Evolutionary conservation across 2,888 invertebrate genomes (phyloP).

Genomic region (Orthosia gracilis): DNA sequence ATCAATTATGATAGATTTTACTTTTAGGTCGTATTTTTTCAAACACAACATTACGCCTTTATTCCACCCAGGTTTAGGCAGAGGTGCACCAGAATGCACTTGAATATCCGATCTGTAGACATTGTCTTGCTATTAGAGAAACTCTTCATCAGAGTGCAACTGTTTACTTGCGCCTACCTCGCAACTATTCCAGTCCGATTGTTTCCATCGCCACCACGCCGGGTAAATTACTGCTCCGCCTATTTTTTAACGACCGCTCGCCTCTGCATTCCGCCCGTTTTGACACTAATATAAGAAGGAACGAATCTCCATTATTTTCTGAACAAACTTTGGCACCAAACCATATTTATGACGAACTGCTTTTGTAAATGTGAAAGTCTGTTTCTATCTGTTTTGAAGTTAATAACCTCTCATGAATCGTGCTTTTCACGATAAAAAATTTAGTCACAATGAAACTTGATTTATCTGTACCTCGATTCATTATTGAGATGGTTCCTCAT

Average conservation of each 20-base stretch:
- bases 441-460: constrained; percentile 21
- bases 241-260: constrained; percentile 4
- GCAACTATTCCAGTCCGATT: neutral
- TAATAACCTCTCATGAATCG: constrained; percentile 39
- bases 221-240: neutral
- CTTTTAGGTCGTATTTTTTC: neutral
- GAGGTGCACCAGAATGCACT: neutral
- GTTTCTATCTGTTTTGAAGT: constrained; percentile 20
- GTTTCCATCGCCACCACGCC: no score
- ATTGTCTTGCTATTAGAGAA: neutral
- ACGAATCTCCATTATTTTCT: constrained; percentile 5
- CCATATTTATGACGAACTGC: constrained; percentile 31
- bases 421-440: constrained; percentile 12
- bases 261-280: neutral
- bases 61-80: no score
- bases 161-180: neutral
- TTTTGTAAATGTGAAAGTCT: constrained; percentile 34
- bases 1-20: neutral
- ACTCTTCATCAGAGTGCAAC: neutral
- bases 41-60: no score
- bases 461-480: constrained; percentile 15
- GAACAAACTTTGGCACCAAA: constrained; percentile 16
- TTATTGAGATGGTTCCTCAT: constrained; percentile 2
- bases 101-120: neutral
- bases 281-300: neutral